Evolutionary conservation across 2,797 vertebrate species (phyloP).

Genomic region (Urosaurus nigricauda): DNA sequence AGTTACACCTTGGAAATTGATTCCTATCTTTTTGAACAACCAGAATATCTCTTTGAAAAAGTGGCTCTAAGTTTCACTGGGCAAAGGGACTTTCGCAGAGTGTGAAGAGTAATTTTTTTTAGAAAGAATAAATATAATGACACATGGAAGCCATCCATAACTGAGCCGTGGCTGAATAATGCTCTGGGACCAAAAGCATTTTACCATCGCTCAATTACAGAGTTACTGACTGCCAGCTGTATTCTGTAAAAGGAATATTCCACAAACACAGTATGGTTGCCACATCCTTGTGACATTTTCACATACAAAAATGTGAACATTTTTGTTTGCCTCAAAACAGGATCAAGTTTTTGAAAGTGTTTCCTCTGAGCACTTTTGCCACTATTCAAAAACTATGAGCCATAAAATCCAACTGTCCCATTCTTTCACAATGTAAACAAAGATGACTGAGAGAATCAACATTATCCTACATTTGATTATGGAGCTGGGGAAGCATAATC

Average conservation of each 20-base stretch:
- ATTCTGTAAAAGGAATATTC: not conserved
- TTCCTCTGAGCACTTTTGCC: not conserved
- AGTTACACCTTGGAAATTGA: not conserved
- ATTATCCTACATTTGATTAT: no score
- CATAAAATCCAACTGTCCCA: no score
- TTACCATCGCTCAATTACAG: not conserved
- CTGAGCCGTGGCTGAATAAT: no score
- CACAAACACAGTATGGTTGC: not conserved
- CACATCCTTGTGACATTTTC: not conserved
- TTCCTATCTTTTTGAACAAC: not conserved
- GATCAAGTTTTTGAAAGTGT: not conserved
- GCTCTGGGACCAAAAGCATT: no score
- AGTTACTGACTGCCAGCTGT: not conserved
- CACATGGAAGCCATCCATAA: no score
- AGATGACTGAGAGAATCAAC: no score
- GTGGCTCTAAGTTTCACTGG: not conserved
- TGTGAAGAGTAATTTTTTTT: not conserved
- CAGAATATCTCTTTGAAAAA: not conserved
- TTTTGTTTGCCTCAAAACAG: not conserved
- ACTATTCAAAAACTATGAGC: no score
- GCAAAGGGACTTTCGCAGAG: not conserved
- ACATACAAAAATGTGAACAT: not conserved
- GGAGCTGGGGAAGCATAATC: no score
- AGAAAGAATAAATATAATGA: not conserved
- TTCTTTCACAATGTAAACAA: no score